Conservation (phyloP, 2,888 invertebrate species). For the Chrysomela aeneicollis region DNA sequence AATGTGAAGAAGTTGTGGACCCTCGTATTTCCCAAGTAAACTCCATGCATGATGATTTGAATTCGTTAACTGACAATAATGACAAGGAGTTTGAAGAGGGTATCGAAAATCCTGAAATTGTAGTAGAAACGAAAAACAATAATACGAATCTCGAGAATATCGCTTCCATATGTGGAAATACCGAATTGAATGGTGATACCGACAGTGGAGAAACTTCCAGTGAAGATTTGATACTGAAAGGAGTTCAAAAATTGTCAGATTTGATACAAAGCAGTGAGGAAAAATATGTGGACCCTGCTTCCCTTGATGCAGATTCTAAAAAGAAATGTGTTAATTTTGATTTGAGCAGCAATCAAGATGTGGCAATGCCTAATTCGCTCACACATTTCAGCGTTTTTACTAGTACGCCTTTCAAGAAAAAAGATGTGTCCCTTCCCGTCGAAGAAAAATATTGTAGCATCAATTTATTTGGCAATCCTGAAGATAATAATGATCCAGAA, state of each 20-base stretch:
- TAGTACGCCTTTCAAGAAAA: conserved; percentile 48
- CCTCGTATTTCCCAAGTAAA: not conserved
- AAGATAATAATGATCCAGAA: conserved; percentile 42
- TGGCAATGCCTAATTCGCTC: conserved; percentile 52
- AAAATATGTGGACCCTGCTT: not conserved
- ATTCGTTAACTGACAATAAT: not conserved
- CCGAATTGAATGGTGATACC: not conserved
- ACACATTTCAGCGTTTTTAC: conserved; percentile 52
- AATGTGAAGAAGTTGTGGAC: not conserved
- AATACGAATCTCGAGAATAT: not conserved
- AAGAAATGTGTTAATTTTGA: conserved; percentile 47
- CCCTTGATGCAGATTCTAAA: not conserved
- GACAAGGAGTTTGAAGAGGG: not conserved
- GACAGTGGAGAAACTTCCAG: not conserved
- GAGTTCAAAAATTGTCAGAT: conserved; percentile 1
- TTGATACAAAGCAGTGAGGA: not conserved
- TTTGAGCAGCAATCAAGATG: conserved; percentile 52
- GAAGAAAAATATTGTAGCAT: conserved; percentile 42
- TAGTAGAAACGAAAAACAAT: not conserved
- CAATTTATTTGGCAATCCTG: conserved; percentile 38
- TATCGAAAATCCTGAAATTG: no score
- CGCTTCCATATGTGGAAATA: not conserved
- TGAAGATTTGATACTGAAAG: not conserved
- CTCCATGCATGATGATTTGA: not conserved
- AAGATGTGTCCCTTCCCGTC: conserved; percentile 28